These are phyloP conservation scores for Colossoma macropomum DNA, from an alignment of 2,113 vertebrate genomes.

Conservation along the genomic window DNA sequence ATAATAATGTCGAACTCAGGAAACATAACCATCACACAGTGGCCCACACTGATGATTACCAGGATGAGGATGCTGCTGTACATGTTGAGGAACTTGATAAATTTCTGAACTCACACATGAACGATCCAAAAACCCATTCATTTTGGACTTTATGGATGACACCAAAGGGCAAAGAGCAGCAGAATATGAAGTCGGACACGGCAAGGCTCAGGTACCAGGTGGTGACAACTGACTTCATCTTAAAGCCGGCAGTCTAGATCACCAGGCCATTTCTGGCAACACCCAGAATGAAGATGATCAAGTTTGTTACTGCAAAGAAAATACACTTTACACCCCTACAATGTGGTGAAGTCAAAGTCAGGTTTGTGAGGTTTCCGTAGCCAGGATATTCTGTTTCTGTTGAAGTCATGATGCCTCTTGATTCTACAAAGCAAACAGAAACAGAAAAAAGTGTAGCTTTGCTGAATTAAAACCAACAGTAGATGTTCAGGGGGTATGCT, in stretches of 20 bases:
- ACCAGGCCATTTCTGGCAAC: conserved; percentile 74
- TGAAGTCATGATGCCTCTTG: no score
- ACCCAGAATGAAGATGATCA: conserved; percentile 83
- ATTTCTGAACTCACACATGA: conserved; percentile 87
- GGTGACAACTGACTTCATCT: conserved; percentile 88
- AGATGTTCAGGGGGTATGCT: no score
- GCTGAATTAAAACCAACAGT: no score
- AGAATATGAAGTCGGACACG: conserved; percentile 89
- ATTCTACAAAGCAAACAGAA: no score
- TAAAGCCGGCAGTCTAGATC: conserved; percentile 84
- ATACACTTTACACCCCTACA: neutral
- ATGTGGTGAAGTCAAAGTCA: no score
- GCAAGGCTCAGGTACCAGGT: conserved; percentile 94
- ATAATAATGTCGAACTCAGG: conserved; percentile 82
- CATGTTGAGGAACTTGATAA: conserved; percentile 89
- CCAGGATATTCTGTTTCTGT: no score
- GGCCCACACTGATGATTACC: conserved; percentile 88
- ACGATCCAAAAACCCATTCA: conserved; percentile 85
- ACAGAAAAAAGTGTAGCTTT: no score
- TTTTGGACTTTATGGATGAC: conserved; percentile 73
- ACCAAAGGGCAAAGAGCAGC: conserved; percentile 83
- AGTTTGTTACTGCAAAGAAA: conserved; percentile 53
- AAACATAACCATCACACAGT: conserved; percentile 85
- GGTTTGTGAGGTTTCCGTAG: no score
- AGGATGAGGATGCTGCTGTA: conserved; percentile 92